These are phyloP conservation scores for Xenus cinereus DNA, from an alignment of 2,113 vertebrate genomes.

Conservation along the genomic window DNA sequence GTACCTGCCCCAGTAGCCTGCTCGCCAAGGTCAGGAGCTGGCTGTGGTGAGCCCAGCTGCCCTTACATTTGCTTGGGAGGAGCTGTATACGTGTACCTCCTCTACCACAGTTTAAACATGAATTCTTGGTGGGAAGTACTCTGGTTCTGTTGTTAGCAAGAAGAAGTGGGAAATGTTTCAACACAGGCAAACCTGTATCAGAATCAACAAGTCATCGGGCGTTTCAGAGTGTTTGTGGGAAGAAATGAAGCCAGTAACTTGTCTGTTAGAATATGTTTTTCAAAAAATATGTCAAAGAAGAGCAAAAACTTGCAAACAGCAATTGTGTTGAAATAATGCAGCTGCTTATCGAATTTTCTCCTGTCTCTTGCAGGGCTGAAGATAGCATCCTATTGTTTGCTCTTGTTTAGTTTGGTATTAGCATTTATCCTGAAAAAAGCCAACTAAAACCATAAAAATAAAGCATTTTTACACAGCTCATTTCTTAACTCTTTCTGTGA, in stretches of 20 bases:
- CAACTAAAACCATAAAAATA: neutral
- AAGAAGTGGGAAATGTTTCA: neutral
- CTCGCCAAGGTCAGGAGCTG: fast-evolving
- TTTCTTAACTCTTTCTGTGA: neutral
- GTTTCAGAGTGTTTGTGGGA: neutral
- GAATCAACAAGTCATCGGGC: neutral
- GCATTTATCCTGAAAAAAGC: neutral
- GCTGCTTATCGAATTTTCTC: neutral
- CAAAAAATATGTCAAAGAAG: neutral
- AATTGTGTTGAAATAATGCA: neutral
- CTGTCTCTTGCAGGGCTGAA: neutral
- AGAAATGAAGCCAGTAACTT: neutral
- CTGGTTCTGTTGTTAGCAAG: neutral
- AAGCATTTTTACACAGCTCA: neutral
- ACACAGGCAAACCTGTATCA: neutral
- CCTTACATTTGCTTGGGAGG: neutral
- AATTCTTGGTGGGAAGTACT: neutral
- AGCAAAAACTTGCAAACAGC: neutral
- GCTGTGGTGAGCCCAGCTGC: neutral
- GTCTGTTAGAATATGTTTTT: neutral
- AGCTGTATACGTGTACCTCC: fast-evolving
- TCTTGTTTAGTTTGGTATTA: neutral
- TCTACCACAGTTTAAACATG: neutral
- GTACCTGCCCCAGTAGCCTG: neutral
- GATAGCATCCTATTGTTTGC: neutral